Evolutionary conservation across 2,888 invertebrate species (phyloP).

Genomic region (Calephelis perditalis): DNA sequence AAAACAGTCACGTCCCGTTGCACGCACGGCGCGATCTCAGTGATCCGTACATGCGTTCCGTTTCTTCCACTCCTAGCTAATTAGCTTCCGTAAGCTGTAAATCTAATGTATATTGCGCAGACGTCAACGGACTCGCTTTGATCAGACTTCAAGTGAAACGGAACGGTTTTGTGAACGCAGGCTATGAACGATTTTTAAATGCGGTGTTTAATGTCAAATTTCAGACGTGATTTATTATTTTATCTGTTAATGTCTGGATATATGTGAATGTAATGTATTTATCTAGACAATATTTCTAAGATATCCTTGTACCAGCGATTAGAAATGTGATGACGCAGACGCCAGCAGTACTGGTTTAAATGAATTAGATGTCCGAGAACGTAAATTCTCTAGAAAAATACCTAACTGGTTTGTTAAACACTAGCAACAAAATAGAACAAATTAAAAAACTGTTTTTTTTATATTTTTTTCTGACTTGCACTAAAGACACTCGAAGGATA

Average conservation of each 20-base stretch:
- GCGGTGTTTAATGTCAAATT: conserved; percentile 28
- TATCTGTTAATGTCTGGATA: conserved; percentile 26
- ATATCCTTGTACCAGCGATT: too few species aligned
- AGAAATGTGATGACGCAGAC: too few species aligned
- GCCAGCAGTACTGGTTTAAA: too few species aligned
- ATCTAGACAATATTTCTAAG: too few species aligned
- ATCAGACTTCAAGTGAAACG: conserved; percentile 61
- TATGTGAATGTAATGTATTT: not conserved
- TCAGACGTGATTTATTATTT: not conserved
- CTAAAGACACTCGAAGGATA: too few species aligned
- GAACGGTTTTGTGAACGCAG: conserved; percentile 54
- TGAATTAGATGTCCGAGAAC: too few species aligned
- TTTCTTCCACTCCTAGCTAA: conserved; percentile 55
- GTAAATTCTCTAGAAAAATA: too few species aligned
- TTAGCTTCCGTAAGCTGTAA: conserved; percentile 74
- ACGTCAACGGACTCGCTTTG: conserved; percentile 65
- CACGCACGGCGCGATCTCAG: conserved; percentile 45
- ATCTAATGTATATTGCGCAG: conserved; percentile 57
- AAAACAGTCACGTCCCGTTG: conserved; percentile 50
- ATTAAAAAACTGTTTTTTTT: too few species aligned
- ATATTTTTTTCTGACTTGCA: too few species aligned
- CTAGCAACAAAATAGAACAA: too few species aligned
- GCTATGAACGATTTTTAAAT: conserved; percentile 17
- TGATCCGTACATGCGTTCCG: conserved; percentile 43
- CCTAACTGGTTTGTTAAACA: too few species aligned